phyloP scores from a whole-genome alignment of 2,113 vertebrate species.

The Catharus fuscescens region DNA sequence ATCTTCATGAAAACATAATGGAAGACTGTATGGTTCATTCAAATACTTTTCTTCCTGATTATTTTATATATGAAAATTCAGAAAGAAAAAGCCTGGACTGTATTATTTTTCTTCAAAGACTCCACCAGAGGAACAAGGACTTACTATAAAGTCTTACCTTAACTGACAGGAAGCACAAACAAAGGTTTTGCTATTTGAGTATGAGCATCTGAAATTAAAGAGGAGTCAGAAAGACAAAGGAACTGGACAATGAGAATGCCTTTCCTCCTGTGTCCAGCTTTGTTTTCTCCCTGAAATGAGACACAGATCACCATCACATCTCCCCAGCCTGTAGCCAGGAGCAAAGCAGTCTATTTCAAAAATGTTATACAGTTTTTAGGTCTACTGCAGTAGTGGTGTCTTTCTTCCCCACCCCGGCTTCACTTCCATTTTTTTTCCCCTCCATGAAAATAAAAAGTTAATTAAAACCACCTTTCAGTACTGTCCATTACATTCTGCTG shows the following conservation, averaged over 20 bases:
- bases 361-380: neutral
- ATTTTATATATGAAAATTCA: neutral
- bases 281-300: neutral
- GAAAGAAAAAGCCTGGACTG: neutral
- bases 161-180: slow-evolving; percentile 12
- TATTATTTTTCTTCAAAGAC: slow-evolving; percentile 13
- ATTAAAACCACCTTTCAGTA: neutral
- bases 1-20: slow-evolving; percentile 16
- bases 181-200: neutral
- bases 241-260: neutral
- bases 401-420: neutral
- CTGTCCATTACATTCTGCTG: neutral
- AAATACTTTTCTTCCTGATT: slow-evolving; percentile 3
- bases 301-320: neutral
- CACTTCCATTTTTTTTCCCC: neutral
- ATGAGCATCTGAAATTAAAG: neutral
- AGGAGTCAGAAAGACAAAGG: neutral
- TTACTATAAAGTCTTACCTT: neutral
- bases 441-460: neutral
- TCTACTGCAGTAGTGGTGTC: neutral
- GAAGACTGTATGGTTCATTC: neutral
- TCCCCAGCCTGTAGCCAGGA: neutral
- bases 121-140: neutral
- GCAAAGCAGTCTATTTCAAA: neutral
- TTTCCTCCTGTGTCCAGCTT: neutral